Percentiles rank a stretch among this genome's conserved stretches.
Evolutionary conservation across 2,113 vertebrate genomes (phyloP).

Genomic region (Neogobius melanostomus): DNA sequence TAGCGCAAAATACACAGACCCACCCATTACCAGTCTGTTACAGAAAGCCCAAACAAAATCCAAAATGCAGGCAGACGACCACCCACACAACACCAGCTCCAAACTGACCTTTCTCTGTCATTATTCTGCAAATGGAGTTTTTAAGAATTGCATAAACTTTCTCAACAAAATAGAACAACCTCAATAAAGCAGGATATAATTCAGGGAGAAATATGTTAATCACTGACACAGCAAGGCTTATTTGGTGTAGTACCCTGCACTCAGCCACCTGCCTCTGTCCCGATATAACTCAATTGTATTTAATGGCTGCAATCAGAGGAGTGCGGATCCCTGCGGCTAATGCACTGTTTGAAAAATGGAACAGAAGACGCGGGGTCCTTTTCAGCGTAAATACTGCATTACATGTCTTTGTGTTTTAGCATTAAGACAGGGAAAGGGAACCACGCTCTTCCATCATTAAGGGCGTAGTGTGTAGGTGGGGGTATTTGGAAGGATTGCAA

Average conservation of each 20-base stretch:
- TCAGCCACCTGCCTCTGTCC: slow-evolving; percentile 41
- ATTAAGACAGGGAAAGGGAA: slow-evolving; percentile 14
- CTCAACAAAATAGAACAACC: slow-evolving; percentile 24
- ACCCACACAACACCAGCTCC: slow-evolving; percentile 20
- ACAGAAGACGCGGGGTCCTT: slow-evolving; percentile 36
- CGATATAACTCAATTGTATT: slow-evolving; percentile 60
- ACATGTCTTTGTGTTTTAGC: slow-evolving; percentile 37
- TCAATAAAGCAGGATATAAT: slow-evolving; percentile 49
- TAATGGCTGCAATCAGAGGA: slow-evolving; percentile 65
- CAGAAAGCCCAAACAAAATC: neutral
- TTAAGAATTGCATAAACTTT: slow-evolving; percentile 47
- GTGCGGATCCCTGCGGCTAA: slow-evolving; percentile 54
- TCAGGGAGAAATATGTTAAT: slow-evolving; percentile 35
- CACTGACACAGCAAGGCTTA: slow-evolving; percentile 29
- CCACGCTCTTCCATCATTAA: neutral
- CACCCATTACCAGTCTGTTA: neutral
- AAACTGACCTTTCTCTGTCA: slow-evolving; percentile 53
- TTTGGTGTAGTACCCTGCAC: slow-evolving; percentile 38
- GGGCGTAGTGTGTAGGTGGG: neutral
- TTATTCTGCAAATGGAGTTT: slow-evolving; percentile 50
- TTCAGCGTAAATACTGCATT: slow-evolving; percentile 61
- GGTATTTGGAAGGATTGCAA: neutral
- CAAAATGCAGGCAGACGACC: neutral
- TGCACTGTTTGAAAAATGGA: slow-evolving; percentile 60
- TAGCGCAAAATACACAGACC: neutral